Base-by-base conservation (phyloP, 1,140 invertebrate species). In the Heliconius himera region DNA sequence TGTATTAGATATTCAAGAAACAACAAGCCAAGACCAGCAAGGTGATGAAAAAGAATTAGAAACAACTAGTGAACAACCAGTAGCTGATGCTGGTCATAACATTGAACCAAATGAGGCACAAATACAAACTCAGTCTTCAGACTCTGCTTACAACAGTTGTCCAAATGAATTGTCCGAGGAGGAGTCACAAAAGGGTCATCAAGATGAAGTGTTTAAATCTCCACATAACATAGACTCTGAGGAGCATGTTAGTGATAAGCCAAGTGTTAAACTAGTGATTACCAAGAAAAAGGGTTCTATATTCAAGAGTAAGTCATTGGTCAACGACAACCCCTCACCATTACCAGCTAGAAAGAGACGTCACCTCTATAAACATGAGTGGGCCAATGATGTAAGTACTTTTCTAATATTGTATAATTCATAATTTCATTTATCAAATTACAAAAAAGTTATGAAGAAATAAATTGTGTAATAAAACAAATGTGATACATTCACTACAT, bases 351-450 rank as follows among this genome's bases (percentile, higher is more conserved):
- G 97, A 79, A 98, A 98, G 92, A 96, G 97, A 78, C 93, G 97
- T 20, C 97, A 97, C 77, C 92, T 98, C 20, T 98, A 98, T 86
- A 98, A 97, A 93, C 97, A 98, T 93, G 98, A 98, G 92, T 98
- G 97, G 97, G 96, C 96, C 80, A 97, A 97, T 89, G 97, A 96
- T 84, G 96, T 95, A 87, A 94, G 94, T 95, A 78, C 33, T 74
- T 60, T 56, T 60, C 74, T 36, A 11, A 54, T 75, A 9, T 60
- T 60, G 8, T 29, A 8, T 36, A 29, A 29, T 66, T 66, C 11
- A 66, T 26, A 11, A 66, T 66, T 26, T 29, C 60, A 16, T 26
- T 16, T 16, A 29, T 16, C 16, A 29, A 8, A 29, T 66, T 66
- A 13, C 60, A 26, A 16, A 22, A 66, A 66, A 11, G 4, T 3